These are phyloP conservation scores for Euplagia quadripunctaria DNA, from an alignment of 2,888 invertebrate genomes.

Conservation along the genomic window DNA sequence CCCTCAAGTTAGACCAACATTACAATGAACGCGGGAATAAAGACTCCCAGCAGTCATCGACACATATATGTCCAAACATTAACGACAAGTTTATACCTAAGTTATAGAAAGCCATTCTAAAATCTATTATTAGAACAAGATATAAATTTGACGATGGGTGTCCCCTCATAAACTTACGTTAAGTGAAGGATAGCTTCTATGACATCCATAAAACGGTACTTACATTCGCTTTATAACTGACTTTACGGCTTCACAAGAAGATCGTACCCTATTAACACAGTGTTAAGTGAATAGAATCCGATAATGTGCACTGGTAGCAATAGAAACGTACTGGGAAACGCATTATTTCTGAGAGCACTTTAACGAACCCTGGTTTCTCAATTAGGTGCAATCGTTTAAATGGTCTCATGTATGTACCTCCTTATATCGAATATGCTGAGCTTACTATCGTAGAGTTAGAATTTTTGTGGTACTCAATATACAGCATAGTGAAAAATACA, in stretches of 20 bases:
- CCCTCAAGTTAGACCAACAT: too few relatives aligned
- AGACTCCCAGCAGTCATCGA: too few relatives aligned
- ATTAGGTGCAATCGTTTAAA: too few relatives aligned
- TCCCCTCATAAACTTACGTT: slow-evolving; percentile 60
- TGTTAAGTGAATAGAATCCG: slow-evolving; percentile 59
- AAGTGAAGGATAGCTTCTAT: slow-evolving; percentile 56
- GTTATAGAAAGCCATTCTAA: slow-evolving; percentile 18
- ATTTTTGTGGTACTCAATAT: too few relatives aligned
- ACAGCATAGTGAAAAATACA: too few relatives aligned
- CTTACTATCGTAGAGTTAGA: too few relatives aligned
- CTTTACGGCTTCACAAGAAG: slow-evolving; percentile 69
- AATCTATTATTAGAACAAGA: slow-evolving; percentile 35
- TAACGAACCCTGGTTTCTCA: not conserved
- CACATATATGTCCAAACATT: too few relatives aligned
- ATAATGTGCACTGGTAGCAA: slow-evolving; percentile 4
- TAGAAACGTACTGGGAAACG: not conserved
- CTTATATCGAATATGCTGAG: too few relatives aligned
- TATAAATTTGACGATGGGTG: slow-evolving; percentile 55
- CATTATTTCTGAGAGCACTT: not conserved
- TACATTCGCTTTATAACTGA: slow-evolving; percentile 64
- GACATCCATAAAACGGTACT: slow-evolving; percentile 69
- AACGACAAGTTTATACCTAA: slow-evolving; percentile 21
- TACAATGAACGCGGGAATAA: too few relatives aligned
- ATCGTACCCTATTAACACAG: slow-evolving; percentile 67
- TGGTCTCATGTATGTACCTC: too few relatives aligned